Evolutionary conservation across 2,113 vertebrate genomes (phyloP).

Genomic region (Accipiter cooperii): DNA sequence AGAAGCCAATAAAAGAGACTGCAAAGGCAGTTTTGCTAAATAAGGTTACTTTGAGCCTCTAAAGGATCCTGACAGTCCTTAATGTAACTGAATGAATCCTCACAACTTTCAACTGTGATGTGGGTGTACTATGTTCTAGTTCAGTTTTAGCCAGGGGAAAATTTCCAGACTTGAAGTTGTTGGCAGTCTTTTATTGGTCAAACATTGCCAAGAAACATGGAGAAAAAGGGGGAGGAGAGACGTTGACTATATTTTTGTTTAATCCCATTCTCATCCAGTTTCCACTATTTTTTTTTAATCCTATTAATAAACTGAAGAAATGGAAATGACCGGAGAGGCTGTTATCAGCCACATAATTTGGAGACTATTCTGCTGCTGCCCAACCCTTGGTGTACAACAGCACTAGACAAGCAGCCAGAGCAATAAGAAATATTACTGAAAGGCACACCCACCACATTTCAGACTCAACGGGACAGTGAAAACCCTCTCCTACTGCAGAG

Average conservation of each 20-base stretch:
- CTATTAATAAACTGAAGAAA: not conserved
- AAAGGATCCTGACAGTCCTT: constrained; percentile 13
- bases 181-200: not conserved
- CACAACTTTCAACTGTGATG: constrained; percentile 13
- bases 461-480: not conserved
- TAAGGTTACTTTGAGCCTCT: constrained; percentile 1
- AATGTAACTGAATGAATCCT: constrained; percentile 15
- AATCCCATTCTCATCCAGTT: not conserved
- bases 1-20: not conserved
- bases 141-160: not conserved
- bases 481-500: not conserved
- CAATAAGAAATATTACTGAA: not conserved
- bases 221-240: not conserved
- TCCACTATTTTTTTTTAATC: not conserved
- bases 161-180: not conserved
- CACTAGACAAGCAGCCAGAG: not conserved
- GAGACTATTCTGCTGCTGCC: not conserved
- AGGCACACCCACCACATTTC: not conserved
- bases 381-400: not conserved
- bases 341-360: not conserved
- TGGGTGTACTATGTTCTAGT: not conserved
- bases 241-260: not conserved
- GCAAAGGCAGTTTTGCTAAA: constrained; percentile 26
- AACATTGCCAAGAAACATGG: not conserved
- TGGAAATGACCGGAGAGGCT: not conserved